phyloP scores from a whole-genome alignment of 2,113 vertebrate species.

The Phalacrocorax pelagicus region DNA sequence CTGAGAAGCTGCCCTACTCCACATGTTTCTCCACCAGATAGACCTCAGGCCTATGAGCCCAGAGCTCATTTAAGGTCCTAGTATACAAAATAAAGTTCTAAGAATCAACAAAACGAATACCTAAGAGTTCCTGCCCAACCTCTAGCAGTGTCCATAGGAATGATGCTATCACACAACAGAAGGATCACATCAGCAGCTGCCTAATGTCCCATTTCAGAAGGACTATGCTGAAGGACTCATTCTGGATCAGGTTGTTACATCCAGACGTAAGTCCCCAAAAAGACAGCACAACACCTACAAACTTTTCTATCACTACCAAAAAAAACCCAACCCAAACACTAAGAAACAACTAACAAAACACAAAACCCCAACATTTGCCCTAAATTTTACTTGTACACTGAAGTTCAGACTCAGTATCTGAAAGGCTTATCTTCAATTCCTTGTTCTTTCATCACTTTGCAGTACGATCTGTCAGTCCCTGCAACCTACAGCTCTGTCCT shows the following conservation, averaged over 20 bases:
- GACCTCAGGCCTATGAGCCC: background rate
- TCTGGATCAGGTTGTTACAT: background rate
- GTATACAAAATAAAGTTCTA: background rate
- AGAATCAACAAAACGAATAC: background rate
- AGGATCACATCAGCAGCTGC: background rate
- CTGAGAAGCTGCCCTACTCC: background rate
- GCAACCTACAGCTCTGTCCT: background rate
- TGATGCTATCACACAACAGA: background rate
- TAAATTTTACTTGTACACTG: background rate
- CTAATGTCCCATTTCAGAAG: background rate
- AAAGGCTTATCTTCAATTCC: background rate
- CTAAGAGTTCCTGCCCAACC: background rate
- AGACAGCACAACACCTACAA: background rate
- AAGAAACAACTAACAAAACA: background rate
- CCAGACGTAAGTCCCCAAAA: rapidly evolving
- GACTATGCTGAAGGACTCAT: too few species aligned
- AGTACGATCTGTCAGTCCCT: background rate
- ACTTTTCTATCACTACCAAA: background rate
- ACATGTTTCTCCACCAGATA: background rate
- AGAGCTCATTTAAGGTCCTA: background rate
- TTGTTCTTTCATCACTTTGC: background rate
- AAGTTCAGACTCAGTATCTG: background rate
- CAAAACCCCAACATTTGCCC: rapidly evolving
- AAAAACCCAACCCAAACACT: too few species aligned
- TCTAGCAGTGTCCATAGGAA: background rate